Evolutionary conservation across 2,888 invertebrate genomes (phyloP).

Genomic region (Nysson spinosus): DNA sequence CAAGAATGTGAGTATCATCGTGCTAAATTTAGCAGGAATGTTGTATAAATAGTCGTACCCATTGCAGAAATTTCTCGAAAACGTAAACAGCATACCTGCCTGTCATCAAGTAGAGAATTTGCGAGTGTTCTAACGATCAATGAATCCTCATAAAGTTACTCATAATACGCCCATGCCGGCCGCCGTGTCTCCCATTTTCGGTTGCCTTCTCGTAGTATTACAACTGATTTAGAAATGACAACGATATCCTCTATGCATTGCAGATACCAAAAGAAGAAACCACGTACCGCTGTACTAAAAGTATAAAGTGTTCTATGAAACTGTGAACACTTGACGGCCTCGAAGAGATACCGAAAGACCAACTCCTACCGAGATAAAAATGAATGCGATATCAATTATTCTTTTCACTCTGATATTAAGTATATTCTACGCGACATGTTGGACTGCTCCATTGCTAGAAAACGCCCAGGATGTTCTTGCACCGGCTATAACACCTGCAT

Average conservation of each 20-base stretch:
- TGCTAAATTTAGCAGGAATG: constrained; percentile 66
- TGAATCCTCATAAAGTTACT: constrained; percentile 1
- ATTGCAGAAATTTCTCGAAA: constrained; percentile 63
- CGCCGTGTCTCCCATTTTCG: too few relatives aligned
- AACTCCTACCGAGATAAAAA: neutral
- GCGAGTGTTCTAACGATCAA: constrained; percentile 25
- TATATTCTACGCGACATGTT: constrained; percentile 10
- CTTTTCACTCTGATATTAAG: constrained; percentile 11
- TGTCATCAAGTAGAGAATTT: constrained; percentile 36
- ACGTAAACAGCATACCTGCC: constrained; percentile 60
- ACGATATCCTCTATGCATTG: neutral
- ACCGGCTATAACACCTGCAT: constrained; percentile 51
- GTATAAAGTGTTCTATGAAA: constrained; percentile 30
- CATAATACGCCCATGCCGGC: neutral
- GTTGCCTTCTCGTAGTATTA: too few relatives aligned
- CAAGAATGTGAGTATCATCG: constrained; percentile 30
- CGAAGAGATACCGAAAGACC: constrained; percentile 22
- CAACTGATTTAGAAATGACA: neutral
- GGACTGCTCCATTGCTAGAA: constrained; percentile 38
- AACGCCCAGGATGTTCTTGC: constrained; percentile 21
- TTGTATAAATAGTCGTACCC: constrained; percentile 65
- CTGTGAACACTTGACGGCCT: constrained; percentile 22
- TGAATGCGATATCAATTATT: neutral
- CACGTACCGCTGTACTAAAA: constrained; percentile 13
- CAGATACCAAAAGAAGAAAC: constrained; percentile 24